Base-by-base conservation (phyloP, 2,888 invertebrate species). In the Ephialtes manifestator region DNA sequence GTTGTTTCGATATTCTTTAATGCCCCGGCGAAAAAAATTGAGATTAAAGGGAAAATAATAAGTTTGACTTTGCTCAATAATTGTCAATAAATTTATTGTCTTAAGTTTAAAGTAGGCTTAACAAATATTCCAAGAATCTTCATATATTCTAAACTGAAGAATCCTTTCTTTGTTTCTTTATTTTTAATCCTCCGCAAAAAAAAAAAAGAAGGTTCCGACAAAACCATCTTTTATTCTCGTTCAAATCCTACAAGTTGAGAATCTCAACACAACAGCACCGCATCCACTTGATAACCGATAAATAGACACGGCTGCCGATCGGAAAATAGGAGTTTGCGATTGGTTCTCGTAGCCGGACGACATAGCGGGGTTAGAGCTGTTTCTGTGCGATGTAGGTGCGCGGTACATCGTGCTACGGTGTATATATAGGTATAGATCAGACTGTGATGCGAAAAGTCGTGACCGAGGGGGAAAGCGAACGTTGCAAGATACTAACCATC, bases 311-410 rank as follows among this genome's bases (percentile, higher is more conserved):
- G 82, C 74, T 86, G 88, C 83, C 86, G 89, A 91, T 92, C 89
- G 90, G 90, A 89, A 93, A 87, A 91, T 91, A 92, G 92, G 91
- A 93, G 92, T 92, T 92, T 90, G 88, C 92, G 92, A 93, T 93
- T 92, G 92, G 90, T 92, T 92, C 90, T 89, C 83, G 91, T 90
- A 93, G 88, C 90, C 89, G 92, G 92, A 87, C 88, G 88, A 77
- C 88, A 92, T 92, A 88, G 68, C 88, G 71, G 84, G 79, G 89
- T 81, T 91, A 92, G 92, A 92, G 92, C 87, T 87, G 74, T 91
- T 90, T 88, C 83, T 79, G 82, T 86, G 78, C 71, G 58, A 39
- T 63, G 65, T 68, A 78, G 75, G 63, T 70, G 78, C 72, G 70
- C 81, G 55, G 39, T 43, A 51, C 53, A 58, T 43, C 43, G 43